These are phyloP conservation scores for Thera britannica DNA, from an alignment of 2,888 invertebrate genomes.

Conservation along the genomic window DNA sequence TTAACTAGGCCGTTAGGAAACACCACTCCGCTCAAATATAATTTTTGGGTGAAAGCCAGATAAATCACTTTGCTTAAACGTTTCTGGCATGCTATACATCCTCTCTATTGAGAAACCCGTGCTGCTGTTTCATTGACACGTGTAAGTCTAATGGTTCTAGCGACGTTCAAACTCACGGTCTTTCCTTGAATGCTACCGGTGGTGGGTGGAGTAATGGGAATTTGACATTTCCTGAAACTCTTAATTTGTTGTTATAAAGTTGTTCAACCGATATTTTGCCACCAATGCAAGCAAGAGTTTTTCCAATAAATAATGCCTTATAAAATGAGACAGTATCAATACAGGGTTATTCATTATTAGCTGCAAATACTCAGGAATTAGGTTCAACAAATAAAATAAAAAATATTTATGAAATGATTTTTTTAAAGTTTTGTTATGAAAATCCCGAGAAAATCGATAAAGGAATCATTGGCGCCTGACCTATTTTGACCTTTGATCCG, in stretches of 20 bases:
- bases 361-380: too few relatives aligned
- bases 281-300: background rate
- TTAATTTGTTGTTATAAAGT: background rate
- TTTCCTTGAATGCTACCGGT: constrained; percentile 7
- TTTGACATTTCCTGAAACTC: background rate
- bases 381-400: too few relatives aligned
- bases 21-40: constrained; percentile 20
- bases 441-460: too few relatives aligned
- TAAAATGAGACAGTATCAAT: too few relatives aligned
- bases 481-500: too few relatives aligned
- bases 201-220: background rate
- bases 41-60: constrained; percentile 41
- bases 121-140: constrained; percentile 29
- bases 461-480: too few relatives aligned
- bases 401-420: too few relatives aligned
- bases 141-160: constrained; percentile 19
- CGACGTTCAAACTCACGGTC: constrained; percentile 1
- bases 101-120: constrained; percentile 19
- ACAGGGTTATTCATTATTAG: too few relatives aligned
- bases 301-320: background rate
- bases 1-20: constrained; percentile 28
- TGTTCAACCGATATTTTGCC: background rate
- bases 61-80: constrained; percentile 29
- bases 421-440: too few relatives aligned
- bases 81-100: constrained; percentile 30